Base-by-base conservation (phyloP, 2,888 invertebrate genomes). In the Sturmia bella region DNA sequence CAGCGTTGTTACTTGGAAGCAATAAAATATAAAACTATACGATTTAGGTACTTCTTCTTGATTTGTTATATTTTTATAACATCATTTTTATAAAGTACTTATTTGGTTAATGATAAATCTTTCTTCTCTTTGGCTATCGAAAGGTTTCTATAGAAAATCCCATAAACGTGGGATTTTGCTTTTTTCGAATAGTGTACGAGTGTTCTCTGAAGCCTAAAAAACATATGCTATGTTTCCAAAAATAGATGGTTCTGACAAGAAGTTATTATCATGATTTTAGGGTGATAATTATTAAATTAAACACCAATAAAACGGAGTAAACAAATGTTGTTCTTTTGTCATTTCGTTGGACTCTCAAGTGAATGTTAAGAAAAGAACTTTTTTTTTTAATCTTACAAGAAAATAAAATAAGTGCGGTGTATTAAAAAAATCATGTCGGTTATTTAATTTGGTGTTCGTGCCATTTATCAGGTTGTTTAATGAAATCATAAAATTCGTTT, bases 131-230 rank as follows among this genome's bases (percentile, higher is more conserved):
- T 7, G 37, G 37, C 12, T 37, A 7, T 32, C 9, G 32, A 43
- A 52, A 43, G n/a, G 24, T 45, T 76, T 68, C 54, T 15, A 19
- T 13, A 56, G 45, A 66, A 76, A 61, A 54, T 54, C 11, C 45
- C 32, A 12, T 70, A 75, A 70, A 70, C 64, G 70, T 80, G 75
- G 27, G 48, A 54, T 61, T 64, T 64, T 56, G 61, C 75, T 66
- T 75, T 61, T 6, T 32, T 32, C 27, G 48, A 56, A 63, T 61
- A 48, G 17, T 19, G 6, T 32, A 59, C 15, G 19, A 45, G 57
- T 15, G n/a, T n/a, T n/a, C n/a, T n/a, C n/a, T n/a, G n/a, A n/a
- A n/a, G n/a, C n/a, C n/a, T n/a, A n/a, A n/a, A n/a, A n/a, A n/a
- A n/a, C n/a, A n/a, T n/a, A n/a, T n/a, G n/a, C n/a, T 45, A 61